These are phyloP conservation scores for Apogon hyalosoma DNA, from an alignment of 2,797 vertebrate species.

Conservation along the genomic window DNA sequence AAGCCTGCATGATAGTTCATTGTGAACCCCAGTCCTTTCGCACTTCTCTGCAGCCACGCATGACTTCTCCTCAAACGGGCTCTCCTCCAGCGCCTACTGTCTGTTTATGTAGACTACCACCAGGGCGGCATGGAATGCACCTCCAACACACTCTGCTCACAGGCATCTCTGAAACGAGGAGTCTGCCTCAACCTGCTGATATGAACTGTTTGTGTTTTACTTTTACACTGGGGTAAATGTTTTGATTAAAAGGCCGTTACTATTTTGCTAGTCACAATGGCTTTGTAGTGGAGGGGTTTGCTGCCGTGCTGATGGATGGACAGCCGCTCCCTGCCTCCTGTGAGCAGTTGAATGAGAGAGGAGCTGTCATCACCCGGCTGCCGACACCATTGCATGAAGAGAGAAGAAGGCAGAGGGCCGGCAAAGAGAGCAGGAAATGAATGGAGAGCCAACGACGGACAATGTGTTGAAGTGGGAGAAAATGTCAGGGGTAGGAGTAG, in stretches of 20 bases:
- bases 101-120: slow-evolving; percentile 74
- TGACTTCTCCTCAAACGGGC: slow-evolving; percentile 69
- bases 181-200: slow-evolving; percentile 80
- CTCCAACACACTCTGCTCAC: slow-evolving; percentile 50
- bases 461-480: slow-evolving; percentile 66
- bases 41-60: slow-evolving; percentile 65
- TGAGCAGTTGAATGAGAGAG: slow-evolving; percentile 74
- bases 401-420: slow-evolving; percentile 31
- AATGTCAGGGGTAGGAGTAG: slow-evolving; percentile 49
- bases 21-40: slow-evolving; percentile 43
- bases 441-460: slow-evolving; percentile 52
- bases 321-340: slow-evolving; percentile 76
- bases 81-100: slow-evolving; percentile 59
- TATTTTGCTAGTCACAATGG: slow-evolving; percentile 83
- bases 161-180: slow-evolving; percentile 59
- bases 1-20: slow-evolving; percentile 44
- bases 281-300: slow-evolving; percentile 79
- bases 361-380: slow-evolving; percentile 77
- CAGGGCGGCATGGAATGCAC: slow-evolving; percentile 70
- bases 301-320: slow-evolving; percentile 78
- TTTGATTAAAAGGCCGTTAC: slow-evolving; percentile 84
- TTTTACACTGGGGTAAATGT: slow-evolving; percentile 77
- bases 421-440: slow-evolving; percentile 33
- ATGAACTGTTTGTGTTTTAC: slow-evolving; percentile 74
- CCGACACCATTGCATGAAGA: slow-evolving; percentile 64